Conservation (phyloP, 2,113 vertebrate genomes). For the Petaurus breviceps region DNA sequence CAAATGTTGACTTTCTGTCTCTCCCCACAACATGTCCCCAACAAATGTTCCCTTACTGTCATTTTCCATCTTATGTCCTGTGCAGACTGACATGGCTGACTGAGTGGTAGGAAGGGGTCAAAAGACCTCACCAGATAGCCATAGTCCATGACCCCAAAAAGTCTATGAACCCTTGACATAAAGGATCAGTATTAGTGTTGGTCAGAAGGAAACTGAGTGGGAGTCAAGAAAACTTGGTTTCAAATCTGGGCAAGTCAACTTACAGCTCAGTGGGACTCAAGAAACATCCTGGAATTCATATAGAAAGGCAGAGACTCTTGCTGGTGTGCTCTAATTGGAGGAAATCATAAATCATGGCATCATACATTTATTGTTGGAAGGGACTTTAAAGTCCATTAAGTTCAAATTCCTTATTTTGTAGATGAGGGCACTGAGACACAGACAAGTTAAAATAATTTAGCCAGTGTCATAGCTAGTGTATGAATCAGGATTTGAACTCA, state of each 20-base stretch:
- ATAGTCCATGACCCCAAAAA: background rate
- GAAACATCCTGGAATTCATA: background rate
- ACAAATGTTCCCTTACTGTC: background rate
- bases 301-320: background rate
- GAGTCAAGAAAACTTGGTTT: background rate
- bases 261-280: background rate
- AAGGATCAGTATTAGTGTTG: background rate
- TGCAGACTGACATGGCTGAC: background rate
- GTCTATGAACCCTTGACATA: background rate
- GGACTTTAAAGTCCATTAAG: no score
- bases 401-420: no score
- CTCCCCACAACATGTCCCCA: background rate
- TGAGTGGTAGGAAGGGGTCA: background rate
- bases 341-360: background rate
- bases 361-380: no score
- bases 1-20: rapidly evolving
- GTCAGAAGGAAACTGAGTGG: background rate
- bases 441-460: background rate
- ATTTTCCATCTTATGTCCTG: background rate
- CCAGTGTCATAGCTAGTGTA: background rate
- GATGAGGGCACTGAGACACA: background rate
- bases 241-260: background rate
- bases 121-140: background rate
- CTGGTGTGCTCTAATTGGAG: background rate
- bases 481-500: background rate